Percentiles rank a stretch among this genome's conserved stretches.
Evolutionary conservation across 2,888 invertebrate genomes (phyloP).

Genomic region (Myopa testacea): DNA sequence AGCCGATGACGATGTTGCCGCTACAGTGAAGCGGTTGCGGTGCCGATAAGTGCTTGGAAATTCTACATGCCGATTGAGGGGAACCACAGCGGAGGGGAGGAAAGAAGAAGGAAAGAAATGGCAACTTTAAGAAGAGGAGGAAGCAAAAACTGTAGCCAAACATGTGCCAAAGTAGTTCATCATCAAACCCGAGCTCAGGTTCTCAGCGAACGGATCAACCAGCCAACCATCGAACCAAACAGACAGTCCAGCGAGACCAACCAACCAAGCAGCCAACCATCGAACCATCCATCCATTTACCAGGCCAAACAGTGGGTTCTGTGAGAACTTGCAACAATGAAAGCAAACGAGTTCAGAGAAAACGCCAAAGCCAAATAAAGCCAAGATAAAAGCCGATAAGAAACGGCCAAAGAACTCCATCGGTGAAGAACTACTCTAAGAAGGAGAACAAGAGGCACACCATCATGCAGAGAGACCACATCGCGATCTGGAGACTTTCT

Average conservation of each 20-base stretch:
- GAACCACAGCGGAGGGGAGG: neutral
- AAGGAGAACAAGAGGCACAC: neutral
- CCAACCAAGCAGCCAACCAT: neutral
- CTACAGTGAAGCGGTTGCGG: neutral
- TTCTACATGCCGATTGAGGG: neutral
- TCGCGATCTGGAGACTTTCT: conserved; percentile 1
- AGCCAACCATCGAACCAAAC: neutral
- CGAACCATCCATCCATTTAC: neutral
- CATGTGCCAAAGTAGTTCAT: conserved; percentile 40
- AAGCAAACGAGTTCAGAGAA: conserved; percentile 29
- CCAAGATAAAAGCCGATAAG: neutral
- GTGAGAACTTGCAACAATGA: neutral
- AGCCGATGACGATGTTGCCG: neutral
- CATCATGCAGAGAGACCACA: neutral
- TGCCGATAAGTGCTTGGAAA: neutral
- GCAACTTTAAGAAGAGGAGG: neutral
- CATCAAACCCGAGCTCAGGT: conserved; percentile 24
- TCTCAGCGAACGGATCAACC: neutral
- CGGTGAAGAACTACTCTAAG: neutral
- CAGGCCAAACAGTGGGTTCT: neutral
- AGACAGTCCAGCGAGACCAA: no score
- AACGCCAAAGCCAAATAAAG: neutral
- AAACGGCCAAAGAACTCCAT: neutral
- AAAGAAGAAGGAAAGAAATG: conserved; percentile 15
- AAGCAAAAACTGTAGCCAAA: conserved; percentile 40